Conservation (phyloP, 2,113 vertebrate species). For the Ciconia stormi region DNA sequence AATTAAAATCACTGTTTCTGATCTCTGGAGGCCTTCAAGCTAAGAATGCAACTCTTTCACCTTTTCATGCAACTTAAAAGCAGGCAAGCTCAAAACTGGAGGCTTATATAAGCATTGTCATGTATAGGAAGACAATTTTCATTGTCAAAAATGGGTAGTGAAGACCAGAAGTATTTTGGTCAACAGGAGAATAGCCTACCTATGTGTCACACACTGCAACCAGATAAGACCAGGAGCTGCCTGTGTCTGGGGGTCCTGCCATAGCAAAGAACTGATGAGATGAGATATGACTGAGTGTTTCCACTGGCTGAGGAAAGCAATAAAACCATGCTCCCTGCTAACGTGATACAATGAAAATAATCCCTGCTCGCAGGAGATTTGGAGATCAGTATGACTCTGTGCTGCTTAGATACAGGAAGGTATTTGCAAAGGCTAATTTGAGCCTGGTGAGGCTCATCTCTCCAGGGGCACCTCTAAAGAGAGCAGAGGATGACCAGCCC, state of each 20-base stretch:
- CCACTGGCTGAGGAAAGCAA: neutral
- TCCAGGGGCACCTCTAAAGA: neutral
- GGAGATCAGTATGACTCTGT: neutral
- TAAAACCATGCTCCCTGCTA: neutral
- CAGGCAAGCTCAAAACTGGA: neutral
- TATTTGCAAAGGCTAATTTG: neutral
- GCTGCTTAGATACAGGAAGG: neutral
- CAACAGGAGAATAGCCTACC: neutral
- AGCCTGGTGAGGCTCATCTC: neutral
- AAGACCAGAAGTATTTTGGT: neutral
- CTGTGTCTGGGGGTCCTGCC: neutral
- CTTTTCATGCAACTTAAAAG: neutral
- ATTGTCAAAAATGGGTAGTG: neutral
- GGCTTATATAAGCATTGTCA: neutral
- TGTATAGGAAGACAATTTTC: neutral
- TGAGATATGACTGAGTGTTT: neutral
- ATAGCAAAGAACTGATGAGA: neutral
- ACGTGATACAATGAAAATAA: neutral
- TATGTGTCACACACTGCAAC: rapidly evolving
- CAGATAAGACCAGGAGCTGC: neutral
- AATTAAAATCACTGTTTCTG: neutral
- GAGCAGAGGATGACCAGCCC: neutral
- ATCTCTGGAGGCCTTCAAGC: neutral
- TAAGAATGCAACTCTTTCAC: neutral
- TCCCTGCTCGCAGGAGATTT: neutral